phyloP scores from a whole-genome alignment of 2,888 invertebrate genomes.

The Tachina lurida region DNA sequence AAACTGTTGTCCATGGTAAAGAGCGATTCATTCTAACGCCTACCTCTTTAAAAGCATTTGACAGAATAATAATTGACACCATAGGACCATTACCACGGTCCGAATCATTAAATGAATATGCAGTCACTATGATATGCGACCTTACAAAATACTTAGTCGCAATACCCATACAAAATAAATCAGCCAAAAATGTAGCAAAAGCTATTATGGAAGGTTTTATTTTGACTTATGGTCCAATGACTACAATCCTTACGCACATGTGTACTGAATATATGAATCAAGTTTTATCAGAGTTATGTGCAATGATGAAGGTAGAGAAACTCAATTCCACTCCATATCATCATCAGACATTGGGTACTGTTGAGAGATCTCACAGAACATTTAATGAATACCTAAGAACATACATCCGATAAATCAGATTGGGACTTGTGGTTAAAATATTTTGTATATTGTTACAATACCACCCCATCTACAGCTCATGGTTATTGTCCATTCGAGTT shows the following conservation, averaged over 20 bases:
- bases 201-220: conserved; percentile 67
- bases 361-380: conserved; percentile 20
- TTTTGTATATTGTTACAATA: conserved; percentile 29
- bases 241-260: conserved; percentile 58
- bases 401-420: conserved; percentile 24
- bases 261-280: conserved; percentile 21
- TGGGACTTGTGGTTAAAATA: conserved; percentile 1
- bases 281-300: background rate
- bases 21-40: no score
- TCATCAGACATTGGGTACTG: no score
- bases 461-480: conserved; percentile 34
- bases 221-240: no score
- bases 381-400: conserved; percentile 70
- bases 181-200: conserved; percentile 63
- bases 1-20: background rate
- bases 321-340: no score
- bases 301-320: background rate
- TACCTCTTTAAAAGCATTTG: no score
- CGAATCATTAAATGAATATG: no score
- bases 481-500: background rate
- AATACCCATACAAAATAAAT: conserved; percentile 71
- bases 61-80: no score
- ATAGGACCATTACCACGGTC: no score
- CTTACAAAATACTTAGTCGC: conserved; percentile 57
- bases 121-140: conserved; percentile 67